Base-by-base conservation (phyloP, 2,888 invertebrate genomes). In the Xanthia icteritia region DNA sequence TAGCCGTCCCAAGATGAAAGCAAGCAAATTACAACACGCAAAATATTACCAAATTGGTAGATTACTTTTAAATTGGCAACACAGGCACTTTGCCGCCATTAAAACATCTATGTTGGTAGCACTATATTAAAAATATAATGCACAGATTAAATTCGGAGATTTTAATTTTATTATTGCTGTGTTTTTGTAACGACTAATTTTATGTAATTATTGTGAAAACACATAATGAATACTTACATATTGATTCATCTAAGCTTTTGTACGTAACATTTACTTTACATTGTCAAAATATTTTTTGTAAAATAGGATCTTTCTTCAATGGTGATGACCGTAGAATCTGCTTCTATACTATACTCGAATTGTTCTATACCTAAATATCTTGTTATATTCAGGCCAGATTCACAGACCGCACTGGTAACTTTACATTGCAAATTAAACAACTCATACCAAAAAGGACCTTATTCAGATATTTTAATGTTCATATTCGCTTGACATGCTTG, bases 1-100 rank as follows among this genome's bases (percentile, higher is more conserved):
- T 76, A 82, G 81, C 86, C 76, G 45, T 68, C 63, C 76, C 71
- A 66, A 65, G 45, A 78, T 77, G 81, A 80, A 87, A 88, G 84
- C 87, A 85, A 88, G 87, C 88, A 73, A 81, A 81, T n/a, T 83
- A 88, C 88, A 83, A 83, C 84, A 86, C 87, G 84, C 85, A 77
- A 72, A 85, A 81, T 73, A 60, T 78, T 85, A 87, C 87, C 87
- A 82, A 78, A 80, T 73, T 67, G 75, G 80, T 87, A 87, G 67
- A 76, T 70, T 64, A 56, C 4, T 78, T 72, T 73, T 64, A 74
- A 71, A 75, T 67, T 81, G 73, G 85, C 83, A 86, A 80, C 86
- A 82, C 77, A 76, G 77, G 51, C 63, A 73, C 65, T 77, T 78
- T 73, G 77, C 80, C 75, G 79, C 70, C 82, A 81, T 76, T 68